Evolutionary conservation across 1,140 invertebrate genomes (phyloP), one percentile per base, ranked within the genome.

Genomic region (Drosophila sucinea): DNA sequence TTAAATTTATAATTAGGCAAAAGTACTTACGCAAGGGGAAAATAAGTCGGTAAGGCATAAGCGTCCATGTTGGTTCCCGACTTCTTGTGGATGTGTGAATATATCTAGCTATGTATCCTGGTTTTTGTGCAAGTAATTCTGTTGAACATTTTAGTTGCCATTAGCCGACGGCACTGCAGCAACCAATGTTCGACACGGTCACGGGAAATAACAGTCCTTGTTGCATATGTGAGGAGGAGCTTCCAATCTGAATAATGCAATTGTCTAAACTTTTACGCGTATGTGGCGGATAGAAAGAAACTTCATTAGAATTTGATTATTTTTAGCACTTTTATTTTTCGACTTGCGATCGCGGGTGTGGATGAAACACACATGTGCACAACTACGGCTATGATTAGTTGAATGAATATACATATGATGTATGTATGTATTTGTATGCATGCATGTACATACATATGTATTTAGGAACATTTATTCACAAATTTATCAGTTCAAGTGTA

Each of bases 21-120:
- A 54, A 35, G 41, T 66, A 91, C 90, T 91, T 84, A 91, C 90
- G 90, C 85, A 38, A 91, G 56, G 6, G 90, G 90, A 70, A 91
- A 91, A 44, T 91, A 91, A 1, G 90, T 90, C 41, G 90, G 90
- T 56, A 91, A 61, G 29, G 90, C 75, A 44, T 91, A 91, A 3
- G 90, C 90, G 76, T 91, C 90, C 90, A 91, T 90, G 40, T 67
- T 54, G 40, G 25, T 32, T 32, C 1, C 3, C 44, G 40, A n/a
- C n/a, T 17, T 41, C 11, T 40, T 2, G 6, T 41, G 40, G n/a
- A 17, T n/a, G 40, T 41, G 40, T 41, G 11, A 41, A 41, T 41
- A 41, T 41, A 41, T 41, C 11, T 8, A 17, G 6, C 17, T 23
- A 17, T 47, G 38, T 17, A 27, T 51, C 25, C 44, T 23, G 32